phyloP scores from a whole-genome alignment of 2,888 invertebrate genomes.

The Drosophila anceps region DNA sequence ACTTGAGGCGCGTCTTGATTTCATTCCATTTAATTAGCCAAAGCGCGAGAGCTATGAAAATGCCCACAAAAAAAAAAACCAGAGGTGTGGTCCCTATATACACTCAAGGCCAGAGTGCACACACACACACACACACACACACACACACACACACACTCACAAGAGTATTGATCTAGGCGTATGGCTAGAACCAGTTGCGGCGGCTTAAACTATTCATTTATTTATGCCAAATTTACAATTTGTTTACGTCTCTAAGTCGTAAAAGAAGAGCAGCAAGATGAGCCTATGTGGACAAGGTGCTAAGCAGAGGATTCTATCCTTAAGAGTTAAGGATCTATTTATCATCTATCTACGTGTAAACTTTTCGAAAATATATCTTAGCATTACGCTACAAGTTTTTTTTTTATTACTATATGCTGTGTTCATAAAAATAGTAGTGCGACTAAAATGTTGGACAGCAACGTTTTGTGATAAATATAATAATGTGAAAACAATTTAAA shows the following conservation, averaged over 20 bases:
- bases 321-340: not conserved
- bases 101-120: not conserved
- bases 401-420: not conserved
- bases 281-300: no score
- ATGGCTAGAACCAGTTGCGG: not conserved
- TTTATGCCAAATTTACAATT: not conserved
- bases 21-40: conserved; percentile 25
- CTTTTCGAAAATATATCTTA: not conserved
- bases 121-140: no score
- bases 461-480: no score
- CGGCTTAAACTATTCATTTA: not conserved
- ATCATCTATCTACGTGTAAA: not conserved
- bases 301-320: not conserved
- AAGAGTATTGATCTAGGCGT: conserved; percentile 14
- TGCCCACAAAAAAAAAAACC: conserved; percentile 22
- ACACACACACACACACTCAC: not conserved
- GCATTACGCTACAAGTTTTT: not conserved
- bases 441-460: no score
- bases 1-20: conserved; percentile 32
- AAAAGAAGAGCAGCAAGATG: not conserved
- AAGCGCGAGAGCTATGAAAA: conserved; percentile 7
- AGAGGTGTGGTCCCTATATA: conserved; percentile 27
- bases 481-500: no score
- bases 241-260: not conserved
- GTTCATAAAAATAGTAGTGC: no score